phyloP scores from a whole-genome alignment of 2,113 vertebrate genomes.

The Prinia subflava region DNA sequence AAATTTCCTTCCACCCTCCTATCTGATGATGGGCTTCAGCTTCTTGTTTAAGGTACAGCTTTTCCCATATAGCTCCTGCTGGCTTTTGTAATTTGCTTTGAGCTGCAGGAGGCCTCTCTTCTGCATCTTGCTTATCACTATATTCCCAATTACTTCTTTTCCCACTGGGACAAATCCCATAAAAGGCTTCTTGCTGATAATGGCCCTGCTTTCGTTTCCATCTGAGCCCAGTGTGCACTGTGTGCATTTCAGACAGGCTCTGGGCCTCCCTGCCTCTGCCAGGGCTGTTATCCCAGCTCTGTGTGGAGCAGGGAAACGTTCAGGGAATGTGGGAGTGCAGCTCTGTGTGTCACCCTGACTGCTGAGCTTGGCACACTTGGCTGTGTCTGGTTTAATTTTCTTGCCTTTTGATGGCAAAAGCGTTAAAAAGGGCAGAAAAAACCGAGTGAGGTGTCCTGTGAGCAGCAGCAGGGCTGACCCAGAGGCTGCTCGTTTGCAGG shows the following conservation, averaged over 20 bases:
- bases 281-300: neutral
- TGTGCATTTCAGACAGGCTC: neutral
- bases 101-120: neutral
- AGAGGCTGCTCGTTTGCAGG: constrained; percentile 61
- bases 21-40: constrained; percentile 97
- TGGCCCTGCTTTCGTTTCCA: neutral
- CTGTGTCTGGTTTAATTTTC: neutral
- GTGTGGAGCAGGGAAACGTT: neutral
- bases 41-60: constrained; percentile 94
- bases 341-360: neutral
- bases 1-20: constrained; percentile 96
- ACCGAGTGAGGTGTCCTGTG: neutral
- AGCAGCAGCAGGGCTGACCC: neutral
- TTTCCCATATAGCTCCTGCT: neutral
- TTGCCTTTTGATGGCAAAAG: neutral
- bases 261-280: neutral
- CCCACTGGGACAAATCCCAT: neutral
- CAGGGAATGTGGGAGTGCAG: neutral
- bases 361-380: neutral
- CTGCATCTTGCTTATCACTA: neutral
- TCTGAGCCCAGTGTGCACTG: neutral
- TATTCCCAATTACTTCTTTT: neutral
- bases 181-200: neutral
- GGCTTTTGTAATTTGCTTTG: neutral
- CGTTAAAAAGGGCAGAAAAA: neutral